Percentiles rank a stretch among this genome's conserved stretches.
These are phyloP conservation scores for Heptranchias perlo DNA, from an alignment of 2,113 vertebrate genomes.

Conservation along the genomic window DNA sequence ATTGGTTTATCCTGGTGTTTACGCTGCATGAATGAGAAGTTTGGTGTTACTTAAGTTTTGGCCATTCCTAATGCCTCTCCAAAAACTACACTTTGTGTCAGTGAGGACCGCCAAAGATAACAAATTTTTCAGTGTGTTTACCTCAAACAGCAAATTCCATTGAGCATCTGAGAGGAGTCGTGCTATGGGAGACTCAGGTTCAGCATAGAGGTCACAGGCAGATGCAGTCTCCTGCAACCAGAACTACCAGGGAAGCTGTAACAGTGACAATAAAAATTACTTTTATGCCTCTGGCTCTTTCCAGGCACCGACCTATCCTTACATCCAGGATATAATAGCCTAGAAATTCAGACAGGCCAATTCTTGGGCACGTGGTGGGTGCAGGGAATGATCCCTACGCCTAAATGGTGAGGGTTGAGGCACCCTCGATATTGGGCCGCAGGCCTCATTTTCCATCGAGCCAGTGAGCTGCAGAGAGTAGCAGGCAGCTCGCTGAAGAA, in stretches of 20 bases:
- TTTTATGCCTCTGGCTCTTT: not conserved
- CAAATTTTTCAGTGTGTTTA: not conserved
- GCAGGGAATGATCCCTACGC: not conserved
- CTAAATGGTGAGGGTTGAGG: not conserved
- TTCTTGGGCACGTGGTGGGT: not conserved
- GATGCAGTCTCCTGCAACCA: not conserved
- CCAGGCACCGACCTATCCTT: not conserved
- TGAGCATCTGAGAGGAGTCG: no score
- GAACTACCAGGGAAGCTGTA: not conserved
- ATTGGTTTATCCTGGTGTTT: not conserved
- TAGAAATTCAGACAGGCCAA: not conserved
- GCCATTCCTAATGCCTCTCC: not conserved
- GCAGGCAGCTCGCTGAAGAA: not conserved
- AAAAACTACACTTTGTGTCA: not conserved
- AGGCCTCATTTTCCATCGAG: not conserved
- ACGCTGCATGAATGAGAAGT: not conserved
- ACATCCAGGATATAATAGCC: no score
- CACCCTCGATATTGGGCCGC: not conserved
- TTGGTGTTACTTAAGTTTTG: not conserved
- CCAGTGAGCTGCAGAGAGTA: not conserved
- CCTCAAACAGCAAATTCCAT: no score
- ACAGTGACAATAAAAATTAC: not conserved
- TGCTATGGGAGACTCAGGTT: not conserved
- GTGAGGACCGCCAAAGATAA: not conserved
- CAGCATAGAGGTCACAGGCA: not conserved